Base-by-base conservation (phyloP, 2,888 invertebrate species). In the Heteropelma amictum region DNA sequence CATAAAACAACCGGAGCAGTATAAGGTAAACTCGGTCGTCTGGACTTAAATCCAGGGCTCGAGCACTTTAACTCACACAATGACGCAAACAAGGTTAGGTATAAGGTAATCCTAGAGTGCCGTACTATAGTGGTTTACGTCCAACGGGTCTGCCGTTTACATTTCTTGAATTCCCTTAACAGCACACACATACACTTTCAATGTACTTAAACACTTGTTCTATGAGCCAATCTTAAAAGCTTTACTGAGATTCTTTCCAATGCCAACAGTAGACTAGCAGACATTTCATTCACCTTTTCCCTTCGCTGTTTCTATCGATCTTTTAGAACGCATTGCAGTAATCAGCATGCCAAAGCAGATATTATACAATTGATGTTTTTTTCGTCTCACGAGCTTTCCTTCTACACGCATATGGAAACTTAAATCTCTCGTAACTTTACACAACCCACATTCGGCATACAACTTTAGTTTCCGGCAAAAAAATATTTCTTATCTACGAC, bases 211-310 rank as follows among this genome's bases (percentile, higher is more conserved):
- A 42, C 33, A 8, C 19, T 42, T 35, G 19, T 65, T 42, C 33
- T 54, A 12, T 21, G 45, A 30, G 33, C 42, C 21, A 19, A 33
- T 33, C 30, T 26, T 33, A 42, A 54, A 30, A 65, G 33, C 23
- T 26, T 33, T 23, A 33, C 33, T 19, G 38, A 67, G 77, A 65
- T 28, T 53, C 58, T 21, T 30, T 28, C 75, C 35, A 76, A 64
- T 56, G 49, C 53, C 56, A 45, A 73, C 51, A 61, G 69, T 69
- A 58, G 26, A 33, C 26, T 5, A 7, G 10, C 23, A 38, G 19
- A 51, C 23, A 35, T 54, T 21, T 65, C 42, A 54, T 54, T 40
- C 19, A 5, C 21, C 14, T 47, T 21, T 33, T 53, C 38, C 26
- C 17, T 35, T 23, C 6, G 14, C 42, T 38, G 10, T 23, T 26